Base-by-base conservation (phyloP, 2,113 vertebrate genomes). In the Chauna torquata region DNA sequence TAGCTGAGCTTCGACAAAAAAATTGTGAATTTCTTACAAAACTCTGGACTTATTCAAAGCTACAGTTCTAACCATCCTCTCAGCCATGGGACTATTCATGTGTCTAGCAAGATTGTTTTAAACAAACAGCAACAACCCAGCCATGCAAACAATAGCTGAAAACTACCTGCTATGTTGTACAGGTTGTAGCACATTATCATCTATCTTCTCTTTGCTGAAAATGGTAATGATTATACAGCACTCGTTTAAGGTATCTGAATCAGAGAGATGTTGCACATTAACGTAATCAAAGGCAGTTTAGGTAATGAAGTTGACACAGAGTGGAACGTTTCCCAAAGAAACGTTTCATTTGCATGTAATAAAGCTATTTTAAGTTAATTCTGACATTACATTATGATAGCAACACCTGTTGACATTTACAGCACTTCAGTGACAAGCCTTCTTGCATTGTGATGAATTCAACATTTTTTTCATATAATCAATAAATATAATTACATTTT, bases 221-320 rank as follows among this genome's bases (percentile, higher is more conserved):
- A 85, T n/a, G 24, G 2, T 7, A 8, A 61, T 70, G 68, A 93
- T 91, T 94, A 74, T 27, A 88, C 40, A 83, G 77, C 62, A 42
- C 64, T 94, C 83, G 47, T 96, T 88, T 82, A 72, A 79, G n/a
- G 28, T 23, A 65, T 83, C 42, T 78, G 81, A 93, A 91, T 93
- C 95, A 85, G 80, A 85, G 82, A 87, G 55, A 74, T 44, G 36
- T 82, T 95, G 42, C n/a, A 79, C 44, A 90, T 88, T 42, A 74
- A 70, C 88, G 62, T 74, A 96, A 96, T 92, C 96, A 91, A 92
- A 94, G 81, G 77, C 55, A 91, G 83, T 96, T 96, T 86, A 90
- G 64, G 75, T 86, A 96, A 95, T 76, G 59, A 96, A 92, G 90
- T 77, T 95, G 90, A 94, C 27, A 88, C 30, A 82, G 69, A 90